Base-by-base conservation (phyloP, 1,140 invertebrate species). In the Dendroctonus valens region DNA sequence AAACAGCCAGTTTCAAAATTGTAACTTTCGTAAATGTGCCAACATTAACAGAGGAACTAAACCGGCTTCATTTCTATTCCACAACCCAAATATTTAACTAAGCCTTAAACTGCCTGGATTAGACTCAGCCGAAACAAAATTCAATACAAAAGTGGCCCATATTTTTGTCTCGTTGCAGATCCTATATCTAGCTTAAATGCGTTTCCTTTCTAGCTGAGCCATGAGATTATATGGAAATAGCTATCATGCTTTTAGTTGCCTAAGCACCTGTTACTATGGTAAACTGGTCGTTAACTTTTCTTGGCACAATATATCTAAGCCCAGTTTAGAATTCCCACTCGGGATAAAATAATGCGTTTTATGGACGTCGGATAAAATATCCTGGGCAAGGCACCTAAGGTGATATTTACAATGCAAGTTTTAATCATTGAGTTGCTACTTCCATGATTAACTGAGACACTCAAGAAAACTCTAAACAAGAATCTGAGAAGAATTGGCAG, bases 241-340 rank as follows among this genome's bases (percentile, higher is more conserved):
- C 55, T 58, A 58, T 58, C 55, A 58, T 59, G 58, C 42, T 59
- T 59, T 59, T 59, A 50, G 44, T 49, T 39, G 14, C 38, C 15
- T 44, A 59, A 59, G 58, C 58, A 59, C 58, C 58, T 59, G 58
- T 59, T 59, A 59, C 58, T 14, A 50, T 9, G 48, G 15, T 40
- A 59, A 59, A 38, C 58, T 38, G 5, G 11, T 41, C 15, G 54
- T 58, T 42, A 58, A 26, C 15, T 41, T 58, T 58, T 58, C 15
- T 53, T 26, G 52, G 26, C 26, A 26, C 26, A 53, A 53, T 53
- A 53, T 38, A 39, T 53, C n/a, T 38, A 53, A 38, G 15, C 14
- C 7, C 15, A 51, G 7, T n/a, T 3, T 11, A 51, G 5, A 51
- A 15, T 15, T 51, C 7, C 49, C 53, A 15, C 9, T 52, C 37